A percentile compares a stretch with the other conserved stretches of the same genome.
Conservation (phyloP, 2,797 vertebrate species). For the Parauchenoglanis ngamensis region DNA sequence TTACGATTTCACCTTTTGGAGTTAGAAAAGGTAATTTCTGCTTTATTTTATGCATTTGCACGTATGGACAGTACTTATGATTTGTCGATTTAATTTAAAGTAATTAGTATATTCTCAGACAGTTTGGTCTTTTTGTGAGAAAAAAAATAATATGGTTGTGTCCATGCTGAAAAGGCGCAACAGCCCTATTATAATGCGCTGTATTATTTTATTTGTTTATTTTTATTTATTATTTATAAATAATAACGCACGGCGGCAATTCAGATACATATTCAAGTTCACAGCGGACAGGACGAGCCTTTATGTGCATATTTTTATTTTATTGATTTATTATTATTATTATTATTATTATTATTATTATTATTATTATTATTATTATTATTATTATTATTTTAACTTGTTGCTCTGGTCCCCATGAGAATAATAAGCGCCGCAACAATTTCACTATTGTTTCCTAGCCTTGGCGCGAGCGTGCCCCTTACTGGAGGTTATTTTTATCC, state of each 20-base stretch:
- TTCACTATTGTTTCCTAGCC: constrained; percentile 93
- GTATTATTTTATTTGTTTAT: background rate
- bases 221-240: background rate
- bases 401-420: constrained; percentile 91
- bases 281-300: background rate
- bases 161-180: constrained; percentile 4
- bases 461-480: constrained; percentile 80
- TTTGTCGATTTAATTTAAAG: background rate
- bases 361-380: constrained; percentile 60
- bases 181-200: background rate
- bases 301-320: constrained; percentile 11
- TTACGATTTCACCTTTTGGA: constrained; percentile 99
- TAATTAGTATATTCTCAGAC: background rate
- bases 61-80: background rate
- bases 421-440: constrained; percentile 90
- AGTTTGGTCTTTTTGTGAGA: background rate
- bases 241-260: background rate
- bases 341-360: constrained; percentile 24
- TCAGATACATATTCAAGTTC: background rate
- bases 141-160: background rate
- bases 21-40: constrained; percentile 95
- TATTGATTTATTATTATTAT: background rate
- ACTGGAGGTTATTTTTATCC: constrained; percentile 86
- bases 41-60: background rate
- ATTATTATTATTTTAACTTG: constrained; percentile 80